These are phyloP conservation scores for Nesogale talazaci DNA, from an alignment of 2,113 vertebrate species.

Conservation along the genomic window DNA sequence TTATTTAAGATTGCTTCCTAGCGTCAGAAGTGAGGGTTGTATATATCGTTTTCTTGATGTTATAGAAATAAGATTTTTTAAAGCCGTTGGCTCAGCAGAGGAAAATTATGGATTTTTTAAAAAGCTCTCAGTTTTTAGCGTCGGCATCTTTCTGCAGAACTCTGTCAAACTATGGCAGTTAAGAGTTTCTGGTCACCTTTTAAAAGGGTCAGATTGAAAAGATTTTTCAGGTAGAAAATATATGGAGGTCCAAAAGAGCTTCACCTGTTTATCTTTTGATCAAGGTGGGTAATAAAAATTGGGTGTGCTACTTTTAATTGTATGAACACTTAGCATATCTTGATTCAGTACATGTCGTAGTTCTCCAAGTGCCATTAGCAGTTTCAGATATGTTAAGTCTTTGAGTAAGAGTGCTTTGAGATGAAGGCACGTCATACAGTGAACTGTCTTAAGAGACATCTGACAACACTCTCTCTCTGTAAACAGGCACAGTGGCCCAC, in stretches of 20 bases:
- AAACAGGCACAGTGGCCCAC: background rate
- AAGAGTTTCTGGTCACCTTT: background rate
- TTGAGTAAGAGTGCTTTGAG: background rate
- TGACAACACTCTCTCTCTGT: background rate
- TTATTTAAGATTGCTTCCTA: background rate
- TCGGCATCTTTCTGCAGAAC: slow-evolving; percentile 44
- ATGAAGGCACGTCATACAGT: background rate
- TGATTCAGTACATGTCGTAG: background rate
- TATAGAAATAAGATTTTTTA: slow-evolving; percentile 16
- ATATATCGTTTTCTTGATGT: background rate
- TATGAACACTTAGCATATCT: background rate
- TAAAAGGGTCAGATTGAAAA: slow-evolving; percentile 1
- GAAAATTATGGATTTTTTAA: slow-evolving; percentile 37
- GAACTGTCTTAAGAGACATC: background rate
- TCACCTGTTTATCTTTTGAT: background rate
- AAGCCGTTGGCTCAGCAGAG: background rate
- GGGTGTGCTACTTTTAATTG: slow-evolving; percentile 21
- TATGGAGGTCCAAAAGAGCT: background rate
- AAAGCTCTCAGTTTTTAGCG: slow-evolving; percentile 9
- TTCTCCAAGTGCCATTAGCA: slow-evolving; percentile 19
- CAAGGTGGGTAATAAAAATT: background rate
- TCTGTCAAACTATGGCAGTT: background rate
- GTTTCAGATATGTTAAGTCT: background rate
- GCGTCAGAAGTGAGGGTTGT: background rate
- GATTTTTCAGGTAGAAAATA: slow-evolving; percentile 8